Percentiles rank a stretch among this genome's conserved stretches.
These are phyloP conservation scores for Automeris io DNA, from an alignment of 2,888 invertebrate genomes.

Conservation along the genomic window DNA sequence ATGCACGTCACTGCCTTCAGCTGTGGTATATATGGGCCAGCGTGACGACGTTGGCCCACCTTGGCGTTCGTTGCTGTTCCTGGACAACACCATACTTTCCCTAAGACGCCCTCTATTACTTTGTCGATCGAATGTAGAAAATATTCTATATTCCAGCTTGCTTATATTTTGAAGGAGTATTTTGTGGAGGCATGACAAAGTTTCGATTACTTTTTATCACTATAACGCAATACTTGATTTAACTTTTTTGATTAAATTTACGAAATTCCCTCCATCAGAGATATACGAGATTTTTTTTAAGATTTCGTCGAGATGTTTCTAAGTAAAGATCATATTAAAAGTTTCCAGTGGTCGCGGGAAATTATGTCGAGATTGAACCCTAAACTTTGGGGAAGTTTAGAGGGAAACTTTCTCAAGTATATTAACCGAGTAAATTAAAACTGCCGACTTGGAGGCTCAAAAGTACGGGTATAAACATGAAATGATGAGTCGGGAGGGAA, in stretches of 20 bases:
- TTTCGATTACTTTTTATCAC: slow-evolving; percentile 10
- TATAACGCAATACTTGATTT: slow-evolving; percentile 6
- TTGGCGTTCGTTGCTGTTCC: too few relatives aligned
- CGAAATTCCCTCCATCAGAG: not conserved
- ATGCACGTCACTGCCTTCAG: too few relatives aligned
- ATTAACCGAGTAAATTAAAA: slow-evolving; percentile 45
- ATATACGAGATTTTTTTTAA: slow-evolving; percentile 15
- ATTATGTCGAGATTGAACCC: slow-evolving; percentile 46
- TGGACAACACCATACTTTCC: too few relatives aligned
- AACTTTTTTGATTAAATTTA: slow-evolving; percentile 11
- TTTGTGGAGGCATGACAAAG: slow-evolving; percentile 6
- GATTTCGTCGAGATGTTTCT: slow-evolving; percentile 30
- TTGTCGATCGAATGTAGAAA: too few relatives aligned
- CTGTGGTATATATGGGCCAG: too few relatives aligned
- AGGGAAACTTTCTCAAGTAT: slow-evolving; percentile 24
- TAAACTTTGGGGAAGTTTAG: slow-evolving; percentile 26
- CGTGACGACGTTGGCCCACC: too few relatives aligned
- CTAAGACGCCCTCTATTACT: too few relatives aligned
- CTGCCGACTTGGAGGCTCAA: slow-evolving; percentile 17
- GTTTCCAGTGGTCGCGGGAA: slow-evolving; percentile 42
- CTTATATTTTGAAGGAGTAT: too few relatives aligned
- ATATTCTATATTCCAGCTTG: too few relatives aligned
- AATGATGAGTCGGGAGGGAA: not conserved
- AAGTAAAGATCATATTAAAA: slow-evolving; percentile 46
- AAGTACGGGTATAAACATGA: not conserved